Evolutionary conservation across 2,888 invertebrate genomes (phyloP).

Genomic region (Meta bourneti): DNA sequence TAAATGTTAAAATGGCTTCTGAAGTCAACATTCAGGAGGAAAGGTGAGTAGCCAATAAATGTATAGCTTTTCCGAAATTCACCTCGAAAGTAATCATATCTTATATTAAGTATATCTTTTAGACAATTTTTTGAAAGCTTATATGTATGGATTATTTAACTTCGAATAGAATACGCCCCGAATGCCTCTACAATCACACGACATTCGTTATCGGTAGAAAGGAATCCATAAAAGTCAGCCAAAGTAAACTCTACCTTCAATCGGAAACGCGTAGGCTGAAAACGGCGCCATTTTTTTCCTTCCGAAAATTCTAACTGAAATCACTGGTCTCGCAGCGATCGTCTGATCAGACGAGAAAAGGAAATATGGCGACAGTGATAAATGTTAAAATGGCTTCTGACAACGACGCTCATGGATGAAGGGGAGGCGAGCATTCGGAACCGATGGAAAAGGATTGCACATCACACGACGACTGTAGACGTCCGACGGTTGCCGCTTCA

Average conservation of each 20-base stretch:
- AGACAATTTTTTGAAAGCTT: too few relatives aligned
- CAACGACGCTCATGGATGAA: neutral
- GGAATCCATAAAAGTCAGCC: neutral
- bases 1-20: neutral
- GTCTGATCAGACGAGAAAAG: neutral
- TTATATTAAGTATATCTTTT: too few relatives aligned
- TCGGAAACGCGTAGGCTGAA: neutral
- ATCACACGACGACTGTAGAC: neutral
- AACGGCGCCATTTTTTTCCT: neutral
- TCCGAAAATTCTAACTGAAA: neutral
- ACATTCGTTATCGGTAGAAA: neutral
- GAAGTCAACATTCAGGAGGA: too few relatives aligned
- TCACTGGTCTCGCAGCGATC: neutral
- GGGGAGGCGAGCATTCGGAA: neutral
- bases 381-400: constrained; percentile 1
- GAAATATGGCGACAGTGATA: neutral
- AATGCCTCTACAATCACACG: too few relatives aligned
- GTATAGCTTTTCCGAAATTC: too few relatives aligned
- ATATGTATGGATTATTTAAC: too few relatives aligned
- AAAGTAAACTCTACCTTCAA: neutral
- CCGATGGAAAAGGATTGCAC: neutral
- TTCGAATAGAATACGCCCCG: too few relatives aligned
- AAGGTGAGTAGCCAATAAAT: too few relatives aligned
- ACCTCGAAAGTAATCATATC: too few relatives aligned
- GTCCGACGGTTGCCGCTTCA: neutral